Conservation (phyloP, 2,888 invertebrate species). For the Xylocampa areola region DNA sequence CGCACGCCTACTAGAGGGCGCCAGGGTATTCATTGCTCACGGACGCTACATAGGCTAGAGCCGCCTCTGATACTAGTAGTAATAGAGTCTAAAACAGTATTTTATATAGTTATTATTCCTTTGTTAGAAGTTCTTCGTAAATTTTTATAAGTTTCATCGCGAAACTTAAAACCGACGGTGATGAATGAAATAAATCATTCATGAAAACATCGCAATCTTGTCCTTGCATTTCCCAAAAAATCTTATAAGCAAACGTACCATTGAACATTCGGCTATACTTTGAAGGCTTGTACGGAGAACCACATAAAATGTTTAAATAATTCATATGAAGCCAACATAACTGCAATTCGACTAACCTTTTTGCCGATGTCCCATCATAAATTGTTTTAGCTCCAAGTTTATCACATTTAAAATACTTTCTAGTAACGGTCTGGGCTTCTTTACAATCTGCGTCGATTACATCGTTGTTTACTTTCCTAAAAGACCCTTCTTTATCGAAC, state of each 20-base stretch:
- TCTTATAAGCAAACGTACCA: slow-evolving; percentile 64
- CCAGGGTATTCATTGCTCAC: too few relatives aligned
- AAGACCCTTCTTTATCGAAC: slow-evolving; percentile 21
- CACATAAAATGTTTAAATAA: slow-evolving; percentile 67
- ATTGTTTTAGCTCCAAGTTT: slow-evolving; percentile 34
- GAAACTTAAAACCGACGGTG: slow-evolving; percentile 26
- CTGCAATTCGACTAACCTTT: slow-evolving; percentile 63
- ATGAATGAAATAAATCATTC: slow-evolving; percentile 13
- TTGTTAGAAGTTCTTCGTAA: slow-evolving; percentile 14
- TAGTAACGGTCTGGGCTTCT: neutral
- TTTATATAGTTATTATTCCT: neutral
- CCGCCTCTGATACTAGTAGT: too few relatives aligned
- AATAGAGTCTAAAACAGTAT: too few relatives aligned
- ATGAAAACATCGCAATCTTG: slow-evolving; percentile 17
- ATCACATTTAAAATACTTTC: slow-evolving; percentile 42
- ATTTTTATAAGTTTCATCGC: slow-evolving; percentile 15
- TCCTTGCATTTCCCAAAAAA: slow-evolving; percentile 37
- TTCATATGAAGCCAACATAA: slow-evolving; percentile 66
- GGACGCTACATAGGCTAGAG: too few relatives aligned
- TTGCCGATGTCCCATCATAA: slow-evolving; percentile 46
- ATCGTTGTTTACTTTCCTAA: neutral
- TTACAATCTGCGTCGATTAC: slow-evolving; percentile 2
- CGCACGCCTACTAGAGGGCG: too few relatives aligned
- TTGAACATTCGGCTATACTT: slow-evolving; percentile 62
- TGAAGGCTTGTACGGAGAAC: slow-evolving; percentile 53